phyloP scores from a whole-genome alignment of 2,888 invertebrate species.

The Camponotus fellah region DNA sequence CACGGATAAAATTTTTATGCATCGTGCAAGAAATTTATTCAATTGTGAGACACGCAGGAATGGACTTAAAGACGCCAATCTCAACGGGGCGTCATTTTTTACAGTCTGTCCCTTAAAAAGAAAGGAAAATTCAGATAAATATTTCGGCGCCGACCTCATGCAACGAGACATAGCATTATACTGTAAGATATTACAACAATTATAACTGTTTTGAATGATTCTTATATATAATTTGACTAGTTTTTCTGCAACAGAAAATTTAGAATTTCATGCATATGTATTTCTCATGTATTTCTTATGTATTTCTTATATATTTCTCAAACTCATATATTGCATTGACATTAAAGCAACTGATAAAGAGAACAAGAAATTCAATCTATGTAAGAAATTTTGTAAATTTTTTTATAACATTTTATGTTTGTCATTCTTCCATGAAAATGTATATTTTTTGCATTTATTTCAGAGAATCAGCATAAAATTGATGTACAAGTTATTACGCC shows the following conservation, averaged over 20 bases:
- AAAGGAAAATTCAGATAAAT: not conserved
- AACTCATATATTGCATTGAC: not conserved
- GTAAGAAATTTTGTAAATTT: not conserved
- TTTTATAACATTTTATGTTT: not conserved
- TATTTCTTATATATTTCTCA: not conserved
- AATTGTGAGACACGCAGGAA: too few species aligned
- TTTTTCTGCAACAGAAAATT: not conserved
- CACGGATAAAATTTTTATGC: too few species aligned
- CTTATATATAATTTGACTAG: too few species aligned
- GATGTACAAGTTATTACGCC: not conserved
- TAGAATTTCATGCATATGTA: not conserved
- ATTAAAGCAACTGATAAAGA: not conserved
- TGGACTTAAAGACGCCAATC: too few species aligned
- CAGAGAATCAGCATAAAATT: not conserved
- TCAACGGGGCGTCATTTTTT: too few species aligned
- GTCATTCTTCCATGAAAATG: not conserved
- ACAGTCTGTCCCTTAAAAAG: not conserved
- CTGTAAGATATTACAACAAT: too few species aligned
- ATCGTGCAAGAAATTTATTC: too few species aligned
- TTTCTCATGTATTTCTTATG: not conserved
- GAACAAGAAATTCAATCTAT: not conserved
- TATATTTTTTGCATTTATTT: constrained; percentile 6
- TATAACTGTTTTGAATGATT: too few species aligned
- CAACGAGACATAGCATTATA: too few species aligned
- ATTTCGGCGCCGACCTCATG: not conserved